These are phyloP conservation scores for Sciurus carolinensis DNA, from an alignment of 2,797 vertebrate species.

Conservation along the genomic window DNA sequence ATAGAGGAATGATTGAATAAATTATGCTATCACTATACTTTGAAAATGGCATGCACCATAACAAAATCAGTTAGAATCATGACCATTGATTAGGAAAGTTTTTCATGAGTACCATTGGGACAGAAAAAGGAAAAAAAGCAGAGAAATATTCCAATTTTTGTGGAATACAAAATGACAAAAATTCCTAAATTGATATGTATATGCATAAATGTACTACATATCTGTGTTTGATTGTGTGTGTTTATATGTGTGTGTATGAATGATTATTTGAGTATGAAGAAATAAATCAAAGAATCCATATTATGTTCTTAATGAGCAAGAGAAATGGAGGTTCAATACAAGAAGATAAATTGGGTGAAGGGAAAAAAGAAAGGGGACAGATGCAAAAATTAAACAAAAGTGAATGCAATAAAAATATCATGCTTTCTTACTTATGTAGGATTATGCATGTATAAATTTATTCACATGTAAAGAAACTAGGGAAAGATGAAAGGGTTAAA, in stretches of 20 bases:
- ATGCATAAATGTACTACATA: neutral
- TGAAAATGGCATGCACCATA: neutral
- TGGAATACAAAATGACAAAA: neutral
- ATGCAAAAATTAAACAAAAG: neutral
- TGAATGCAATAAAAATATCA: neutral
- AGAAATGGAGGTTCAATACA: neutral
- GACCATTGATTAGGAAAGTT: neutral
- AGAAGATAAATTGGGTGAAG: neutral
- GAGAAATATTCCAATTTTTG: neutral
- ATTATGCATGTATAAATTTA: neutral
- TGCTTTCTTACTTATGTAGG: neutral
- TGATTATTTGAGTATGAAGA: neutral
- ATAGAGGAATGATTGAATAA: neutral
- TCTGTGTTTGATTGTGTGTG: neutral
- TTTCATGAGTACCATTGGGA: neutral
- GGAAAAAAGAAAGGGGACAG: neutral
- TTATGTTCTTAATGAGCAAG: neutral
- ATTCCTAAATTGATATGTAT: neutral
- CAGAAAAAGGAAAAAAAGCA: neutral
- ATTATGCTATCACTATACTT: neutral
- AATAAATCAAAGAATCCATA: neutral
- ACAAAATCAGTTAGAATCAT: neutral
- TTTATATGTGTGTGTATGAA: neutral
- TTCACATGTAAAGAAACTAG: neutral
- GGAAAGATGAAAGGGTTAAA: neutral